Percentiles rank a stretch among this genome's conserved stretches.
phyloP scores from a whole-genome alignment of 1,140 invertebrate genomes.

The Trachymyrmex septentrionalis region DNA sequence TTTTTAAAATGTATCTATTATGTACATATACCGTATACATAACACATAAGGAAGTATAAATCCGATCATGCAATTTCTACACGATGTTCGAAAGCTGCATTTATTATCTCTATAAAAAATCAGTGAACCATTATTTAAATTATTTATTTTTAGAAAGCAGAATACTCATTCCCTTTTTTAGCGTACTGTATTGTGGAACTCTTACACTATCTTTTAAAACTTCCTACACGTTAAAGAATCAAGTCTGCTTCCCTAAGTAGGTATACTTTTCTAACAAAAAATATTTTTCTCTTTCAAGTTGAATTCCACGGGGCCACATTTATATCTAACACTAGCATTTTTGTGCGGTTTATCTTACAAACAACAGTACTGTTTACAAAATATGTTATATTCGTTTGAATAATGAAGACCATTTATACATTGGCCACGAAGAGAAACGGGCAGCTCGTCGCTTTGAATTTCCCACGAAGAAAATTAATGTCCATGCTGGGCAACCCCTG shows the following conservation, averaged over 20 bases:
- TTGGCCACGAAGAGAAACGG: constrained; percentile 3
- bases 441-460: constrained; percentile 37
- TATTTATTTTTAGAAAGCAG: too few species aligned
- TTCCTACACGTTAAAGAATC: neutral
- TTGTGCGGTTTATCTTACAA: constrained; percentile 7
- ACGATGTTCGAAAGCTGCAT: too few species aligned
- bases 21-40: too few species aligned
- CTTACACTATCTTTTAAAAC: neutral
- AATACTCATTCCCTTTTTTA: too few species aligned
- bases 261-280: neutral
- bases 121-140: too few species aligned
- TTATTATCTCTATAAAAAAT: too few species aligned
- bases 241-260: neutral
- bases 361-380: constrained; percentile 1
- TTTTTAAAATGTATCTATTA: too few species aligned
- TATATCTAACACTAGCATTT: neutral
- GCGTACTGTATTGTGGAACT: neutral
- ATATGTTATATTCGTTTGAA: constrained; percentile 36
- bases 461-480: constrained; percentile 65
- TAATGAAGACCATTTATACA: constrained; percentile 26
- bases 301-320: neutral
- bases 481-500: constrained; percentile 35
- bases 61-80: too few species aligned
- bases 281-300: constrained; percentile 8
- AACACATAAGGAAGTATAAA: too few species aligned